A percentile compares a stretch with the other conserved stretches of the same genome.
These are phyloP conservation scores for Orthosia gracilis DNA, from an alignment of 2,888 invertebrate species.

Conservation along the genomic window DNA sequence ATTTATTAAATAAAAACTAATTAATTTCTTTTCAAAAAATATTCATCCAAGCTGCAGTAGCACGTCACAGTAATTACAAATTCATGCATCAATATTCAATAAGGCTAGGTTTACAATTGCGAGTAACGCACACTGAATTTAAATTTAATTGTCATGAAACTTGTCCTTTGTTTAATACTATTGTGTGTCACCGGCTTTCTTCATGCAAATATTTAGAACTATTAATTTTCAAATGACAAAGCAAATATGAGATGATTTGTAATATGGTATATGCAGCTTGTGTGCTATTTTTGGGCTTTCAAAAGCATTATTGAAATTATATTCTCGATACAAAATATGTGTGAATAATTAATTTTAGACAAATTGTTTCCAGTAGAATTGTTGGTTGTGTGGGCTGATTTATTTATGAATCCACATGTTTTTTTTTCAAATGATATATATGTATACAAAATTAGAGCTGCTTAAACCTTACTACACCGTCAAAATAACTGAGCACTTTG, in stretches of 20 bases:
- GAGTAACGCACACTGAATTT: slow-evolving; percentile 29
- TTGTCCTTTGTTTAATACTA: slow-evolving; percentile 9
- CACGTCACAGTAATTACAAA: slow-evolving; percentile 24
- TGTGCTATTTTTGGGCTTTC: neutral
- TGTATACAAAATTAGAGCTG: no score
- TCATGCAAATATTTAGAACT: slow-evolving; percentile 36
- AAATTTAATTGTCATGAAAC: slow-evolving; percentile 47
- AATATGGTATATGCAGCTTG: neutral
- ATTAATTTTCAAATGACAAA: slow-evolving; percentile 30
- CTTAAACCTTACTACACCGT: no score
- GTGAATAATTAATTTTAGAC: neutral
- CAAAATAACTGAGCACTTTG: no score
- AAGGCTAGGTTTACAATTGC: slow-evolving; percentile 20
- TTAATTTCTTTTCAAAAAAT: no score
- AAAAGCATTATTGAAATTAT: neutral
- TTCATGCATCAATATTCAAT: slow-evolving; percentile 36
- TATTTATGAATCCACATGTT: neutral
- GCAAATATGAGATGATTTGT: slow-evolving; percentile 24
- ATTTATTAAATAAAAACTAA: no score
- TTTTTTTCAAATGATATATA: no score
- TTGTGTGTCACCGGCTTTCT: slow-evolving; percentile 30
- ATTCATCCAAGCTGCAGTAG: neutral
- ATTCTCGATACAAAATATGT: neutral
- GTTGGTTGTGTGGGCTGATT: neutral
- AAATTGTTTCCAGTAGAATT: neutral